These are phyloP conservation scores for Mnemiopsis leidyi DNA, from an alignment of 37 sponge, comb jelly and placozoan species.

Conservation along the genomic window DNA sequence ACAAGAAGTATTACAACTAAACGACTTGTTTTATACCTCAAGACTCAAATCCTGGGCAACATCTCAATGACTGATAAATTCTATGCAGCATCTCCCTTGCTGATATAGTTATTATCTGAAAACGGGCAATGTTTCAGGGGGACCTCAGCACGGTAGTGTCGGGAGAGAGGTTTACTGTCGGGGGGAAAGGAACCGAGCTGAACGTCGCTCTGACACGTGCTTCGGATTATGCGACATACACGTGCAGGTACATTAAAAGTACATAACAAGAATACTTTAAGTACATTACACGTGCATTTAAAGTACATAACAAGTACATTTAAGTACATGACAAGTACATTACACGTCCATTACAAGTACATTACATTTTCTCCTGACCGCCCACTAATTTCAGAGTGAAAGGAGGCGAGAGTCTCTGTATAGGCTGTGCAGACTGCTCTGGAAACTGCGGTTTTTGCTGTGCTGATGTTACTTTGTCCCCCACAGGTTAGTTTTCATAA, in stretches of 20 bases:
- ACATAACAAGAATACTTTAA: no score
- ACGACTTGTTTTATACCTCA: neutral
- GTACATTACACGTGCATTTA: no score
- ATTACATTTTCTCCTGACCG: no score
- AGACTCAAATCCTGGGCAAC: no score
- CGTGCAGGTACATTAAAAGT: neutral
- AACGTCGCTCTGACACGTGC: constrained; percentile 8
- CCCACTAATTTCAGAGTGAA: neutral
- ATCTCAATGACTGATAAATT: neutral
- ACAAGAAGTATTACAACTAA: no score
- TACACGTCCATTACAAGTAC: no score
- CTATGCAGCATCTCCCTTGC: no score
- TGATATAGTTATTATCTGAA: no score
- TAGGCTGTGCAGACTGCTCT: neutral
- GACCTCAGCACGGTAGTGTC: neutral
- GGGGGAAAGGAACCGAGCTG: constrained; percentile 24
- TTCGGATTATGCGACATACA: neutral
- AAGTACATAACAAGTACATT: no score
- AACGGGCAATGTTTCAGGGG: constrained; percentile 12
- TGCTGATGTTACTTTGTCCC: neutral
- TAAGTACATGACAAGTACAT: no score
- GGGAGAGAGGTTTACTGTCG: neutral
- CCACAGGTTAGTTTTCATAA: neutral
- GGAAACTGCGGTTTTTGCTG: neutral
- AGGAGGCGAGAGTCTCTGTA: constrained; percentile 7